A percentile compares a stretch with the other conserved stretches of the same genome.
Conservation (phyloP, 2,888 invertebrate genomes). For the Ophioninae sp. region DNA sequence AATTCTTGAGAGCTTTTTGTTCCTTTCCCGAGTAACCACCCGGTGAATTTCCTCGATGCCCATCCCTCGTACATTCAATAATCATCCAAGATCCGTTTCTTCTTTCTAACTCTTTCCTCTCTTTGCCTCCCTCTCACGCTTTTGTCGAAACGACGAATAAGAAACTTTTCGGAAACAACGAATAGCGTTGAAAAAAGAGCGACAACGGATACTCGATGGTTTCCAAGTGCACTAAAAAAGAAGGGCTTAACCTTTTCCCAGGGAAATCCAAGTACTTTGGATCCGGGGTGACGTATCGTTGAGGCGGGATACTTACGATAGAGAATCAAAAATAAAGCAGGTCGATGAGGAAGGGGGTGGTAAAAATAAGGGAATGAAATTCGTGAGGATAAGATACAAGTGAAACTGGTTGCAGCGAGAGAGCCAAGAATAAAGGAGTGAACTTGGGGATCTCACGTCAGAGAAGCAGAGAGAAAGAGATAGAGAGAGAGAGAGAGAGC, state of each 20-base stretch:
- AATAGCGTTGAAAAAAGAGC: background rate
- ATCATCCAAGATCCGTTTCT: background rate
- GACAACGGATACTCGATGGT: background rate
- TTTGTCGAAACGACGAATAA: background rate
- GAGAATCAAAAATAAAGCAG: constrained; percentile 19
- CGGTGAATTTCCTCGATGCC: constrained; percentile 2
- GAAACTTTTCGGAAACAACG: background rate
- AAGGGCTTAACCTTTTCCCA: background rate
- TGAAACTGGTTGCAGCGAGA: constrained; percentile 29
- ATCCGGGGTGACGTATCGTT: background rate
- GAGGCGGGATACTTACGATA: constrained; percentile 14
- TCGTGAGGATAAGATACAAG: constrained; percentile 40
- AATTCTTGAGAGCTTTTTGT: constrained; percentile 33
- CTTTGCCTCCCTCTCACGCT: too few species aligned
- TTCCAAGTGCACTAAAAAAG: background rate
- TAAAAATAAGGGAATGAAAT: constrained; percentile 28
- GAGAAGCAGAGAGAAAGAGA: constrained; percentile 22
- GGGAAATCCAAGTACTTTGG: background rate
- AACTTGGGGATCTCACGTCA: constrained; percentile 12
- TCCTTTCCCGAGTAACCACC: background rate
- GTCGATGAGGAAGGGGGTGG: background rate
- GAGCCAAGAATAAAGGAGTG: constrained; percentile 46
- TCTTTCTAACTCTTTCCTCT: too few species aligned
- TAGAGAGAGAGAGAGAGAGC: constrained; percentile 49
- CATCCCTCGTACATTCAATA: background rate